Base-by-base conservation (phyloP, 1,140 invertebrate species). In the Drosophila punjabiensis region DNA sequence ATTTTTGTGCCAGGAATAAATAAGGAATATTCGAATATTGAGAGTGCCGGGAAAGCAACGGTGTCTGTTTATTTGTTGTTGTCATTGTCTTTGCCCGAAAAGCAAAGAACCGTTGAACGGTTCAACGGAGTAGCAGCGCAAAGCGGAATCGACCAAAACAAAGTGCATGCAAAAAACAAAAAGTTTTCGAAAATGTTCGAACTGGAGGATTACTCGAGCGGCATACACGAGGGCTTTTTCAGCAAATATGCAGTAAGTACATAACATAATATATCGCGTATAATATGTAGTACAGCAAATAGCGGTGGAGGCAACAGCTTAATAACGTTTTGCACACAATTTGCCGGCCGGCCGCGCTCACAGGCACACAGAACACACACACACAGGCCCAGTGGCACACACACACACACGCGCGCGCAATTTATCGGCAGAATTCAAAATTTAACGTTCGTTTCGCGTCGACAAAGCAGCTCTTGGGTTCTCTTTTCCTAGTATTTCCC, bases 171-270 rank as follows among this genome's bases (percentile, higher is more conserved):
- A 33, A 55, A 74, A 43, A 69, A 64, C 68, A 63, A 58, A 70
- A 50, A 41, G 60, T 58, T 56, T 52, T 37, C 39, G 81, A 80
- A 80, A 45, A 93, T 93, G 92, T 93, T 93, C 64, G 92, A 93
- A 79, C 69, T 93, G 41, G 92, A 93, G 77, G 92, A 93, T 75
- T 92, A 91, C 70, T 92, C 92, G 30, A 89, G 84, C 69, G 76
- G 91, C 43, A 92, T 92, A 60, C 92, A 93, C 67, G 92, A 93
- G 67, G 84, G 91, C 35, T 91, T 93, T 61, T 90, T 93, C 75
- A 93, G 76, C 67, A 93, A 93, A 90, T 92, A 93, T 85, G 83
- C 92, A 68, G 92, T 93, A 65, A 89, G 92, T 74, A 24, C 24
- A 24, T 24, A 1, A 24, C 24, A 24, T 24, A 1, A 24, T 24